Percentiles rank a stretch among this genome's conserved stretches.
These are phyloP conservation scores for Hydropsyche betteni DNA, from an alignment of 2,888 invertebrate species.

Conservation along the genomic window DNA sequence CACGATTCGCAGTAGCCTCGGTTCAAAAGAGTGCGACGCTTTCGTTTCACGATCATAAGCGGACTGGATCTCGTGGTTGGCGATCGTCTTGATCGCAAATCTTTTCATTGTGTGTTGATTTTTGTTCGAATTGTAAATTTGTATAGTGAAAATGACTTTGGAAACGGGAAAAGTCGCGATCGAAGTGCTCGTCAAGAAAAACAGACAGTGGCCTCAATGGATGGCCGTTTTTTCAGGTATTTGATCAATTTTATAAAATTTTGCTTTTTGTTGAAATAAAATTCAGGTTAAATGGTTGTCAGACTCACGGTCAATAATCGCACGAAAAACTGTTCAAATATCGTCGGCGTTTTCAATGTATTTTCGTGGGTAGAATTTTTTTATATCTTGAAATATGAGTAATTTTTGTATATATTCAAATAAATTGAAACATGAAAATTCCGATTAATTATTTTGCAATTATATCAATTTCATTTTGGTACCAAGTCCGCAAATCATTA, in stretches of 20 bases:
- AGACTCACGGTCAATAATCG: neutral
- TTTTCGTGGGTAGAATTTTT: neutral
- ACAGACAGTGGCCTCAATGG: conserved; percentile 58
- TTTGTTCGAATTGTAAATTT: neutral
- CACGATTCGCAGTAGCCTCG: too few species aligned
- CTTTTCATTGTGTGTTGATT: neutral
- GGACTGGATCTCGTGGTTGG: too few species aligned
- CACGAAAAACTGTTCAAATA: conserved; percentile 4
- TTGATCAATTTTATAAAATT: conserved; percentile 4
- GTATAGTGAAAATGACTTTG: conserved; percentile 42
- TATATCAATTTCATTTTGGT: too few species aligned
- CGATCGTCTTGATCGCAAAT: too few species aligned
- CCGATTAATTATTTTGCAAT: too few species aligned
- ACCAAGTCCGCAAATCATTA: too few species aligned
- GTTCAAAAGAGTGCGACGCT: too few species aligned
- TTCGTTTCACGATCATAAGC: too few species aligned
- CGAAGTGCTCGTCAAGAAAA: conserved; percentile 40
- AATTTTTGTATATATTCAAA: too few species aligned
- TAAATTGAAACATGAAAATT: too few species aligned
- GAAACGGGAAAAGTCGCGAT: conserved; percentile 43
- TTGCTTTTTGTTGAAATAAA: too few species aligned
- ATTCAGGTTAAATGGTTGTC: neutral
- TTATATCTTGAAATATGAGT: neutral
- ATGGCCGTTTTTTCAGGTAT: conserved; percentile 58
- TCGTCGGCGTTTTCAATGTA: neutral